Conservation (phyloP, 2,797 vertebrate species). For the Enteromius thamalakanensis region DNA sequence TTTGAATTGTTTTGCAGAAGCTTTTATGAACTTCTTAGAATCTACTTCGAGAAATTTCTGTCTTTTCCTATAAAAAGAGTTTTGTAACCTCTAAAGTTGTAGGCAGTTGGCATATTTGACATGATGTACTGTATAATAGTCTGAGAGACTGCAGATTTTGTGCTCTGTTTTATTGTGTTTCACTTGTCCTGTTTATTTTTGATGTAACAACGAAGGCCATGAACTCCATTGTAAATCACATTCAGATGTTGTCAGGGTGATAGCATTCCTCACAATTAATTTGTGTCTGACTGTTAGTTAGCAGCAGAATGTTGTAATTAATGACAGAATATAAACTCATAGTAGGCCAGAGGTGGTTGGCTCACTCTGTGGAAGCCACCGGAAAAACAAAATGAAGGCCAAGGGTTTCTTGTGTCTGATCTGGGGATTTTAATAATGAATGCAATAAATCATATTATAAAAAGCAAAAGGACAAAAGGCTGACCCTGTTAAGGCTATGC, state of each 20-base stretch:
- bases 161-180: not conserved
- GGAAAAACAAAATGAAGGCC: constrained; percentile 60
- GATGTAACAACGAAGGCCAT: constrained; percentile 54
- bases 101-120: not conserved
- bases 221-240: constrained; percentile 62
- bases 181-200: constrained; percentile 27
- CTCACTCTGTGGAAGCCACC: constrained; percentile 63
- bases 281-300: constrained; percentile 70
- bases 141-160: not conserved
- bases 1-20: not conserved
- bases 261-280: constrained; percentile 68
- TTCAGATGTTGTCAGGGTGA: constrained; percentile 71
- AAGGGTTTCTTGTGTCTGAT: constrained; percentile 27
- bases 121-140: no score
- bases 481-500: constrained; percentile 3
- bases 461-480: not conserved
- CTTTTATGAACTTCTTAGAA: not conserved
- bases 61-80: not conserved
- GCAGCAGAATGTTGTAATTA: constrained; percentile 60
- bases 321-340: constrained; percentile 57
- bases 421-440: constrained; percentile 23
- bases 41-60: not conserved
- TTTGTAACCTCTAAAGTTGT: not conserved
- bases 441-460: constrained; percentile 11
- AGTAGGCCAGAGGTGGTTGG: constrained; percentile 43